Evolutionary conservation across 2,113 vertebrate genomes (phyloP), one percentile per base, ranked within the genome.

Genomic region (Notothenia coriiceps): DNA sequence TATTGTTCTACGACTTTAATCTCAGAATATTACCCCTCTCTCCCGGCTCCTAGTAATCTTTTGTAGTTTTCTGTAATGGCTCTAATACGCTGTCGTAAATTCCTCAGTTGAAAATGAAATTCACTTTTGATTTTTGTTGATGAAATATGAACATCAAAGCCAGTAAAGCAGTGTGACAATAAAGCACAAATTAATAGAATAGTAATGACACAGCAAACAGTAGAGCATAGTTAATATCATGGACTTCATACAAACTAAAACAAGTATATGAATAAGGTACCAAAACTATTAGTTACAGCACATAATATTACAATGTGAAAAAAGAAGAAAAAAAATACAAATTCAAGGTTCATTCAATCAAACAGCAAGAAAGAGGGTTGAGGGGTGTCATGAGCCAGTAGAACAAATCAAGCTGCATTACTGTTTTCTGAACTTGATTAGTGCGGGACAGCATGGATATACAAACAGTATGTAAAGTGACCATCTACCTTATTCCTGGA

Each of bases 401-500:
- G 20, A 20, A 77, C 40, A 62, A 82, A 73, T 60, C 63, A 82
- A 86, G 91, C 80, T 76, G 80, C 57, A 61, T 71, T 43, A n/a
- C 0, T 8, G 55, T 9, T 62, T 18, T 77, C 18, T 74, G 18
- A 70, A 14, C 35, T 65, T 50, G 33, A 87, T 88, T 86, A 89
- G 85, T 85, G 85, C 71, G 86, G 71, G 88, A 0, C 0, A 87
- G 81, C 84, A 94, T 95, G 73, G 90, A 84, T 85, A 88, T 64
- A 89, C 89, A 93, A 92, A 92, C 84, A 91, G 91, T 93, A 92
- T 82, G 87, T 86, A 91, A 94, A 95, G 88, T 78, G 91, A 93
- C 94, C 87, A 93, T 94, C 94, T 99, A 99, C 98, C 98, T 99
- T 99, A 95, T 97, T 99, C 95, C 98, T 97, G 97, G 98, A 97